phyloP scores from a whole-genome alignment of 2,888 invertebrate genomes.

The Ichneumon xanthorius region DNA sequence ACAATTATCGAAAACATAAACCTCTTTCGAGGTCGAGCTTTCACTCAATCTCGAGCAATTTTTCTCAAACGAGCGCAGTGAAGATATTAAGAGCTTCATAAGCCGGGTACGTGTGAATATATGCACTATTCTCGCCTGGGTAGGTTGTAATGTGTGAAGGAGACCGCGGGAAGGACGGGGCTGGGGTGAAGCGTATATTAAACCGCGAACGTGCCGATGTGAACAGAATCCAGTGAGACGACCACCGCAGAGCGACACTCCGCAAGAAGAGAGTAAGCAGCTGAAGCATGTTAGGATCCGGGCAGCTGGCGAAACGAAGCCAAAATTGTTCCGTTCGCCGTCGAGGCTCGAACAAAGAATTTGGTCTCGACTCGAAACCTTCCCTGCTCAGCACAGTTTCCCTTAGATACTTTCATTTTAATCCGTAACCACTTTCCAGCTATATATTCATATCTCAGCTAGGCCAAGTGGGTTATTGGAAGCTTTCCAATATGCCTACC shows the following conservation, averaged over 20 bases:
- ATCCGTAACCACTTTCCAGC: conserved; percentile 64
- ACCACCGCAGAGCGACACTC: neutral
- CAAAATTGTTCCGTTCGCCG: conserved; percentile 14
- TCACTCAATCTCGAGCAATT: no score
- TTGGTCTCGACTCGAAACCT: conserved; percentile 14
- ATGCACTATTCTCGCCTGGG: conserved; percentile 16
- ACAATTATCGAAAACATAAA: no score
- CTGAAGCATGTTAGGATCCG: neutral
- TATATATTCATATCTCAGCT: conserved; percentile 59
- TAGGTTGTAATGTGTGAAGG: conserved; percentile 27
- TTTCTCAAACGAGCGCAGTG: neutral
- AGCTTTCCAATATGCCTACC: conserved; percentile 73
- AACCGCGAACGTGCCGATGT: conserved; percentile 33
- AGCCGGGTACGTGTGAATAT: neutral
- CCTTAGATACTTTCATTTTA: conserved; percentile 30
- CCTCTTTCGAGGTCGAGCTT: no score
- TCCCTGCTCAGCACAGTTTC: conserved; percentile 6
- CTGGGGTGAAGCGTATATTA: conserved; percentile 36
- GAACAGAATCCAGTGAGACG: neutral
- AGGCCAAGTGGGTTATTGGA: conserved; percentile 75
- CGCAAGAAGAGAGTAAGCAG: conserved; percentile 12
- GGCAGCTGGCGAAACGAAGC: conserved; percentile 26
- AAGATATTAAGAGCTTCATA: conserved; percentile 21
- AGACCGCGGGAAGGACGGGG: conserved; percentile 12
- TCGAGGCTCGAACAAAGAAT: conserved; percentile 15